Percentiles rank a stretch among this genome's conserved stretches.
phyloP scores from a whole-genome alignment of 2,113 vertebrate genomes.

The Poeciliopsis occidentalis region DNA sequence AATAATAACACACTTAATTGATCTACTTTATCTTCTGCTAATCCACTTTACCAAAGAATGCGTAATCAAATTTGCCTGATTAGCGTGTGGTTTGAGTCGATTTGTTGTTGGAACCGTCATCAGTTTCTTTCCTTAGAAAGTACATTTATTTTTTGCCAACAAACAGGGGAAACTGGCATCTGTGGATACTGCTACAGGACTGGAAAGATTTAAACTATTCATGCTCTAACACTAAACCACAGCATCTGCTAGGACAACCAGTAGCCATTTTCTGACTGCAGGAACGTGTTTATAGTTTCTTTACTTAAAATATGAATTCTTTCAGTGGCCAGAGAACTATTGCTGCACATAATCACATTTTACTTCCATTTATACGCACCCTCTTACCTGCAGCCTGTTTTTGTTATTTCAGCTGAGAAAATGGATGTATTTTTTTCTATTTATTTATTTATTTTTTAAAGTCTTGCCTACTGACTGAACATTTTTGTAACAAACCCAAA shows the following conservation, averaged over 20 bases:
- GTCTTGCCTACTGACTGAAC: background rate
- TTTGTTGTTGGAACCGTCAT: conserved; percentile 9
- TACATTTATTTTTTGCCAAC: conserved; percentile 33
- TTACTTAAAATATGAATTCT: conserved; percentile 1
- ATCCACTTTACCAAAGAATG: conserved; percentile 22
- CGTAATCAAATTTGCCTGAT: conserved; percentile 14
- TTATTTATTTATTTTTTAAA: background rate
- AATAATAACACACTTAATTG: conserved; percentile 24
- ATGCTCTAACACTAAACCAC: conserved; percentile 19
- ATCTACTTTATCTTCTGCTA: conserved; percentile 34
- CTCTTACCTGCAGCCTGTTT: background rate
- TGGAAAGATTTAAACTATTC: conserved; percentile 39
- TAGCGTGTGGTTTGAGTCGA: background rate
- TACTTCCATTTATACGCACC: background rate
- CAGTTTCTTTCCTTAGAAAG: background rate
- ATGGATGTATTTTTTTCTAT: background rate
- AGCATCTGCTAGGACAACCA: conserved; percentile 23
- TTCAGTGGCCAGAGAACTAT: conserved; percentile 7
- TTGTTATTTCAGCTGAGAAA: conserved; percentile 15
- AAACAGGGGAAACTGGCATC: conserved; percentile 51
- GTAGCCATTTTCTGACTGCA: conserved; percentile 25
- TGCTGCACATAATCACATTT: conserved; percentile 10
- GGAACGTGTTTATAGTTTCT: conserved; percentile 13
- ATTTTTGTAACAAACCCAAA: conserved; percentile 9
- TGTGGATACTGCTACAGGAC: conserved; percentile 34